Conservation (phyloP, 2,797 vertebrate genomes). For the Neosalanx taihuensis region DNA sequence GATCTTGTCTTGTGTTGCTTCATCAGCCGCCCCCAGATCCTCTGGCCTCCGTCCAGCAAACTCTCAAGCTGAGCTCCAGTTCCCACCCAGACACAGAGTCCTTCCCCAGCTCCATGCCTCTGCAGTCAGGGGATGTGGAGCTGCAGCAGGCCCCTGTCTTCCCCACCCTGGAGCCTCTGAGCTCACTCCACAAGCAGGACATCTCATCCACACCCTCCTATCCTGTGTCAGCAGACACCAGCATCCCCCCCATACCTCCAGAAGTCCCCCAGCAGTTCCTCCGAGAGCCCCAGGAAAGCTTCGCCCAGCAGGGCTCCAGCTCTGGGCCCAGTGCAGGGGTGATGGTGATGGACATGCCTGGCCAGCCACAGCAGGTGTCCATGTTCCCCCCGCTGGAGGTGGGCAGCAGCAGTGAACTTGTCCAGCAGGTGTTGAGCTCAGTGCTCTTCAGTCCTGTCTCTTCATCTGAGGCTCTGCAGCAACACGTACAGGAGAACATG, state of each 20-base stretch:
- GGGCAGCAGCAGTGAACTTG: slow-evolving; percentile 76
- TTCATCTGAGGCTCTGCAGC: slow-evolving; percentile 80
- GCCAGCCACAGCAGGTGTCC: slow-evolving; percentile 66
- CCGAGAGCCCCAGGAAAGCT: slow-evolving; percentile 80
- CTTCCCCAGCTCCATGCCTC: slow-evolving; percentile 84
- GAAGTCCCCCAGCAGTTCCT: slow-evolving; percentile 88
- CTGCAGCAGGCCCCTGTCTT: slow-evolving; percentile 82
- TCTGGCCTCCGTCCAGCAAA: slow-evolving; percentile 83
- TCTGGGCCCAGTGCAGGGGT: slow-evolving; percentile 69
- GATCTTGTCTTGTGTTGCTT: background rate
- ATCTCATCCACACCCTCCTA: slow-evolving; percentile 84
- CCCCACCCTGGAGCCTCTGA: slow-evolving; percentile 78
- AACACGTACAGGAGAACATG: slow-evolving; percentile 92
- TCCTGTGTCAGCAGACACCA: slow-evolving; percentile 82
- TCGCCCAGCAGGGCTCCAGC: slow-evolving; percentile 77
- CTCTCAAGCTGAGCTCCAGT: slow-evolving; percentile 80
- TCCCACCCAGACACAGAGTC: slow-evolving; percentile 74
- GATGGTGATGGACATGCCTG: slow-evolving; percentile 78
- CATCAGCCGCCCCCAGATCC: slow-evolving; percentile 72
- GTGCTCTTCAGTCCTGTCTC: slow-evolving; percentile 89
- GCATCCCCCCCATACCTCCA: slow-evolving; percentile 82
- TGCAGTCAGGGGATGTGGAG: slow-evolving; percentile 84
- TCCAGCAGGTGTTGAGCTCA: slow-evolving; percentile 90
- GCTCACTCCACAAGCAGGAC: slow-evolving; percentile 89
- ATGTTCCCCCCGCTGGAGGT: slow-evolving; percentile 92